Conservation (phyloP, 2,888 invertebrate species). For the Cheiracanthium punctorium region DNA sequence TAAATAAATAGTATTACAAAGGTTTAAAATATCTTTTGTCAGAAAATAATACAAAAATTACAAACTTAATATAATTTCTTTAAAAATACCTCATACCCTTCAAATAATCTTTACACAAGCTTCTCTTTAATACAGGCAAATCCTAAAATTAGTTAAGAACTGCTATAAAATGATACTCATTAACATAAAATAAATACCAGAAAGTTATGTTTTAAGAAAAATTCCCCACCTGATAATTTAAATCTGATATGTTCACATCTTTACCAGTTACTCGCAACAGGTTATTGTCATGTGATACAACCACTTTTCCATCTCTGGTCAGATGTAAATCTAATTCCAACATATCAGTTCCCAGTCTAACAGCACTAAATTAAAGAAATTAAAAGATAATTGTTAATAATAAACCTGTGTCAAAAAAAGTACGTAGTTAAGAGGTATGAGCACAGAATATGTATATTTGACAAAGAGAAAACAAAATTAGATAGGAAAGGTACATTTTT, state of each 20-base stretch:
- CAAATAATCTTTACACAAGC: conserved; percentile 80
- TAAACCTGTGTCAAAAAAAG: too few relatives aligned
- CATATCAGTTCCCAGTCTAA: conserved; percentile 80
- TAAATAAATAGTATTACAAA: too few relatives aligned
- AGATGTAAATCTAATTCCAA: conserved; percentile 82
- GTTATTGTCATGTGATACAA: conserved; percentile 82
- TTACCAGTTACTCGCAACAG: conserved; percentile 79
- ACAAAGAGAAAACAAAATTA: too few relatives aligned
- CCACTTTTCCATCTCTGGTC: conserved; percentile 80
- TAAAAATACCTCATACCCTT: conserved; percentile 78
- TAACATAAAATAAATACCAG: not conserved
- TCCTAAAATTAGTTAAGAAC: conserved; percentile 74
- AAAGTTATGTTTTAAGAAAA: not conserved
- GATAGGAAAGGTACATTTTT: too few relatives aligned
- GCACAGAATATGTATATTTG: too few relatives aligned
- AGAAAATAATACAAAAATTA: too few relatives aligned
- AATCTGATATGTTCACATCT: conserved; percentile 78
- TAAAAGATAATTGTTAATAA: too few relatives aligned
- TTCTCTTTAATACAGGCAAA: conserved; percentile 79
- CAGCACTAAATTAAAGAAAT: conserved; percentile 78
- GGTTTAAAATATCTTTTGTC: too few relatives aligned
- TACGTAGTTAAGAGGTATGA: too few relatives aligned
- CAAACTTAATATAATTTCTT: too few relatives aligned
- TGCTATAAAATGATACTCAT: not conserved
- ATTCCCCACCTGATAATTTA: conserved; percentile 78